phyloP scores from a whole-genome alignment of 2,888 invertebrate genomes.

The Labia minor region DNA sequence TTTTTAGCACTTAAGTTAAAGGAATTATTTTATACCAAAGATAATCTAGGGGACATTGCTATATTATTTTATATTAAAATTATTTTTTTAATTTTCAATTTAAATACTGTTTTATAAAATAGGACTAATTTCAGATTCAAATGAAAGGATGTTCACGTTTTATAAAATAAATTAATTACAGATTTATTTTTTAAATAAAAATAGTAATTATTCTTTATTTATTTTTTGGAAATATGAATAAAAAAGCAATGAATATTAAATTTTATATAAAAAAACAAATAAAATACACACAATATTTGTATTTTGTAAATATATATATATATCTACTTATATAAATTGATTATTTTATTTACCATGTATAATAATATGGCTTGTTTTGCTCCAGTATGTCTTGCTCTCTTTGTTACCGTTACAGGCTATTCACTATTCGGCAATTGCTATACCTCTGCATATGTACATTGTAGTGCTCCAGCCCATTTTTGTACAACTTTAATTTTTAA shows the following conservation, averaged over 20 bases:
- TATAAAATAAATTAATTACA: not conserved
- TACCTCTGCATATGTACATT: not conserved
- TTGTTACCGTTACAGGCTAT: not conserved
- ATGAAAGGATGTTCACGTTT: not conserved
- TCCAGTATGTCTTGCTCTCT: not conserved
- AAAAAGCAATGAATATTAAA: slow-evolving; percentile 7
- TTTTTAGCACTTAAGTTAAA: not conserved
- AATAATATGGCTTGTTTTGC: not conserved
- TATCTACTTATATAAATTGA: not conserved
- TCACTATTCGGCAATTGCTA: not conserved
- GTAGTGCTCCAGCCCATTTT: not conserved
- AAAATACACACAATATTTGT: not conserved
- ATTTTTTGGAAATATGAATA: not conserved
- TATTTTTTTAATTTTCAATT: not conserved
- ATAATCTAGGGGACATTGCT: not conserved
- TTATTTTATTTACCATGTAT: not conserved
- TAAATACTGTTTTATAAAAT: not conserved
- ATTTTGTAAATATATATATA: slow-evolving; percentile 8
- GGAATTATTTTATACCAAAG: slow-evolving; percentile 4
- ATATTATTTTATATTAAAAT: slow-evolving; percentile 5
- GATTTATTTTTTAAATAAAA: not conserved
- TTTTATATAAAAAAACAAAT: not conserved
- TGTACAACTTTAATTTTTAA: not conserved
- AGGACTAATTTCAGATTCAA: not conserved
- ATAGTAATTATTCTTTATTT: not conserved